A percentile compares a stretch with the other conserved stretches of the same genome.
phyloP scores from a whole-genome alignment of 2,113 vertebrate species.

The Gracilinanus agilis region DNA sequence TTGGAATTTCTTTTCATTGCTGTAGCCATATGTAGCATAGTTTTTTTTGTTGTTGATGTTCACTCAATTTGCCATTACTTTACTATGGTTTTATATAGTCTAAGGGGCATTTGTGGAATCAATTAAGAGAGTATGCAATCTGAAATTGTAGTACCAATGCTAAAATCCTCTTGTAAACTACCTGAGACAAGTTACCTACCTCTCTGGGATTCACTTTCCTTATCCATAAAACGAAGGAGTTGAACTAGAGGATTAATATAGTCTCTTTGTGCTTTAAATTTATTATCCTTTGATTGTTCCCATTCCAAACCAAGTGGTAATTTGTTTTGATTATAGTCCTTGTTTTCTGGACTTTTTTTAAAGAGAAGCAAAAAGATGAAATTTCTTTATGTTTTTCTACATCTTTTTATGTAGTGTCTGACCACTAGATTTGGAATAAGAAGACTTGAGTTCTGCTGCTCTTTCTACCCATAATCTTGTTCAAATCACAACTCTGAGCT shows the following conservation, averaged over 20 bases:
- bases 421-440: not conserved
- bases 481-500: not conserved
- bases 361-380: not conserved
- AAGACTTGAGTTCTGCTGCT: not conserved
- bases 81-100: not conserved
- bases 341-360: not conserved
- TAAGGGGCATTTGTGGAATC: not conserved
- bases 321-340: not conserved
- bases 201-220: not conserved
- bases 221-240: not conserved
- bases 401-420: not conserved
- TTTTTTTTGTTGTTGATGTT: not conserved
- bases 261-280: not conserved
- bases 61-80: not conserved
- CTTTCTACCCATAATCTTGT: not conserved
- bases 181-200: not conserved
- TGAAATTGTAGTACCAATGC: not conserved
- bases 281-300: not conserved
- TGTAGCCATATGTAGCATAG: not conserved
- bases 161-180: not conserved
- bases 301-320: not conserved
- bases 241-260: not conserved
- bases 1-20: not conserved
- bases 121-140: not conserved
- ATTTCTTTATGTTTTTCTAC: not conserved